Percentiles rank a stretch among this genome's conserved stretches.
These are phyloP conservation scores for Setophaga kirtlandii DNA, from an alignment of 2,113 vertebrate species.

Conservation along the genomic window DNA sequence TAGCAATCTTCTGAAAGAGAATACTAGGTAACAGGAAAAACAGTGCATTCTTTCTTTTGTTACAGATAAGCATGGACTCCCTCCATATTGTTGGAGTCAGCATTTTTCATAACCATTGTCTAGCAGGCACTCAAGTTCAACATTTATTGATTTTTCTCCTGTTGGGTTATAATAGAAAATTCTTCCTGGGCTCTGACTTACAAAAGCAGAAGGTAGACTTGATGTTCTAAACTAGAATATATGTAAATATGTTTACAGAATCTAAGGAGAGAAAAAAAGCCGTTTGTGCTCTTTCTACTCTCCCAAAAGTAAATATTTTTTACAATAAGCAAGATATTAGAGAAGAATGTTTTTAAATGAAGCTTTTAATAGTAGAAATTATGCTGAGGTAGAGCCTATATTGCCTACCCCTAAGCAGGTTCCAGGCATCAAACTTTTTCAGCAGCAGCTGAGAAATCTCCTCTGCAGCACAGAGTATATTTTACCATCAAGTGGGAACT, in stretches of 20 bases:
- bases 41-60: background rate
- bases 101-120: constrained; percentile 47
- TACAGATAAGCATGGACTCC: constrained; percentile 12
- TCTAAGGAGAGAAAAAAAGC: background rate
- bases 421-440: background rate
- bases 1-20: constrained; percentile 25
- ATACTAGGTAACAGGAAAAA: constrained; percentile 8
- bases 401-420: background rate
- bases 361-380: background rate
- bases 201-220: background rate
- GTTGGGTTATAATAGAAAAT: constrained; percentile 8
- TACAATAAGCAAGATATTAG: background rate
- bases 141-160: constrained; percentile 25
- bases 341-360: background rate
- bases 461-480: background rate
- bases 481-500: background rate
- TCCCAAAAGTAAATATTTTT: background rate
- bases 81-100: background rate
- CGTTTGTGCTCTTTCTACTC: background rate
- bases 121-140: constrained; percentile 16
- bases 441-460: background rate
- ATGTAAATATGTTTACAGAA: background rate
- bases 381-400: background rate
- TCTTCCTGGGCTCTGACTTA: constrained; percentile 25
- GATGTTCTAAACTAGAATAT: background rate